phyloP scores from a whole-genome alignment of 2,888 invertebrate species.

The Ethmia dodecea region DNA sequence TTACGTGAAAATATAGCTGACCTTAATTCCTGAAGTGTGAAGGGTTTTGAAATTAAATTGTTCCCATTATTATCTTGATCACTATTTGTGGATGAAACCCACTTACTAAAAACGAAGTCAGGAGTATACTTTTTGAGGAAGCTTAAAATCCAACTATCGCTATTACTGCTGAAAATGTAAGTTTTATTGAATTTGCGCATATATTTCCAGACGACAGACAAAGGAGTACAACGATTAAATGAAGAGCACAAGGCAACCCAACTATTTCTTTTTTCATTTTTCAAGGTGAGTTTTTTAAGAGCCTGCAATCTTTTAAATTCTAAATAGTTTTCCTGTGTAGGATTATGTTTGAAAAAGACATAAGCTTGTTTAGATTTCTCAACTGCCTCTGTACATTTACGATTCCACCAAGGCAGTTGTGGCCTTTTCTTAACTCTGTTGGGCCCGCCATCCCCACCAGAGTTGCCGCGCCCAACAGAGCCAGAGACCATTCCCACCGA shows the following conservation, averaged over 20 bases:
- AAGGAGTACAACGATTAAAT: slow-evolving; percentile 8
- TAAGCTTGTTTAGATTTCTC: slow-evolving; percentile 4
- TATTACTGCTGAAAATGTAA: background rate
- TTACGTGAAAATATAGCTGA: background rate
- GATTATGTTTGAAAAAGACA: slow-evolving; percentile 4
- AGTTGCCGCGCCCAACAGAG: no score
- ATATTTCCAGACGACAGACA: slow-evolving; percentile 5
- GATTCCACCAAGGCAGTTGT: slow-evolving; percentile 7
- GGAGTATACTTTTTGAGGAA: background rate
- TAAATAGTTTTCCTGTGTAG: background rate
- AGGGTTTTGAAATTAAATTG: background rate
- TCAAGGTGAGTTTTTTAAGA: slow-evolving; percentile 7
- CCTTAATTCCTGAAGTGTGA: background rate
- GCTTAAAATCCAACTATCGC: background rate
- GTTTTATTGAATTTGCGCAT: slow-evolving; percentile 10
- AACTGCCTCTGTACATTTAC: slow-evolving; percentile 6
- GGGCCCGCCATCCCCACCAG: no score
- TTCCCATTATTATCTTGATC: background rate
- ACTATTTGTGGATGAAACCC: no score
- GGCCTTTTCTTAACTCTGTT: background rate
- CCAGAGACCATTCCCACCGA: no score
- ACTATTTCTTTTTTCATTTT: slow-evolving; percentile 2
- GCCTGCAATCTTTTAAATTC: slow-evolving; percentile 8
- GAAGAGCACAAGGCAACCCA: slow-evolving; percentile 4
- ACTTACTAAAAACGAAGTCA: background rate